Conservation (phyloP, 92 coral and sea anemone genomes). For the Palythoa grandis region DNA sequence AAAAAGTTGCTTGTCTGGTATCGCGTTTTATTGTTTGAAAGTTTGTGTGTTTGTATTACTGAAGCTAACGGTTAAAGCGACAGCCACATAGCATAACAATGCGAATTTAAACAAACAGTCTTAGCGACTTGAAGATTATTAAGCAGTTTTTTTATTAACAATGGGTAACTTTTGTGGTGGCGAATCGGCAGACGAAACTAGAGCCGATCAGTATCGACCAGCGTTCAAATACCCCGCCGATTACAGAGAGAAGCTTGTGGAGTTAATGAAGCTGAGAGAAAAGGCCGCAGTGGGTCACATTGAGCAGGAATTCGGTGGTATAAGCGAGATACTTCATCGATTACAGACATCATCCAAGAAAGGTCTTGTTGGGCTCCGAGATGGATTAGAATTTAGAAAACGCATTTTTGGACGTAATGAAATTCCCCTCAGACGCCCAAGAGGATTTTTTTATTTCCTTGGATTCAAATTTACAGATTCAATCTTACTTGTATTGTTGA, state of each 20-base stretch:
- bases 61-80: neutral
- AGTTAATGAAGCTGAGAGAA: slow-evolving; percentile 57
- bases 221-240: slow-evolving; percentile 54
- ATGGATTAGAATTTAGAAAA: slow-evolving; percentile 61
- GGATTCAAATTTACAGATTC: slow-evolving; percentile 72
- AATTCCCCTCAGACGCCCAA: slow-evolving; percentile 64
- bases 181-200: slow-evolving; percentile 48
- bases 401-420: slow-evolving; percentile 64
- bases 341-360: slow-evolving; percentile 75
- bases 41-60: neutral
- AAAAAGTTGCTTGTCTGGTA: neutral
- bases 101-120: neutral
- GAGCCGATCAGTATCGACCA: slow-evolving; percentile 31
- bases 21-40: neutral
- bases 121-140: neutral
- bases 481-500: slow-evolving; percentile 66
- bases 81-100: slow-evolving; percentile 6
- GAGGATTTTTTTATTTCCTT: slow-evolving; percentile 60
- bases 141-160: neutral
- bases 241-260: slow-evolving; percentile 63
- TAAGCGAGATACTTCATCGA: slow-evolving; percentile 57
- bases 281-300: slow-evolving; percentile 53
- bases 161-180: slow-evolving; percentile 29
- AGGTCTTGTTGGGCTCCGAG: slow-evolving; percentile 74
- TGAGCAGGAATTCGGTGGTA: slow-evolving; percentile 59